Percentiles rank a stretch among this genome's conserved stretches.
Evolutionary conservation across 2,113 vertebrate genomes (phyloP).

Genomic region (Cephalopterus ornatus): DNA sequence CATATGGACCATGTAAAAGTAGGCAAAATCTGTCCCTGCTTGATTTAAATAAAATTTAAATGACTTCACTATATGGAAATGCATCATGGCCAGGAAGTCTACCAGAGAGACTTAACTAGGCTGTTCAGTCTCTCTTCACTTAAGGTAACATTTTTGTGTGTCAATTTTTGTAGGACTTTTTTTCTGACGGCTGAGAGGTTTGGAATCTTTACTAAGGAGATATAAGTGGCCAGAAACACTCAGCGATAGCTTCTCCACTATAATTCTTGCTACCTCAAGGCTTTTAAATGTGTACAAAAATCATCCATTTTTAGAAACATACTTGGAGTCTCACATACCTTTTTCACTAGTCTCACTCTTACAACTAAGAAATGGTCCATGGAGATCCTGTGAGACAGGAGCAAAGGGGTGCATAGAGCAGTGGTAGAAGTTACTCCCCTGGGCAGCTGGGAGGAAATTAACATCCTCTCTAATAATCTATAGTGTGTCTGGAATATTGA

Average conservation of each 20-base stretch:
- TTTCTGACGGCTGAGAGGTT: neutral
- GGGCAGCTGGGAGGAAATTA: neutral
- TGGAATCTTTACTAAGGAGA: neutral
- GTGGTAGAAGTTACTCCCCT: neutral
- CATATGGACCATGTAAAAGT: neutral
- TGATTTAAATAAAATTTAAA: neutral
- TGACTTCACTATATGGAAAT: neutral
- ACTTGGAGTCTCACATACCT: fast-evolving
- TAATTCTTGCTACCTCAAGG: neutral
- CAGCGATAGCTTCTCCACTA: neutral
- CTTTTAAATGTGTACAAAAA: neutral
- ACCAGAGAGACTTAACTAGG: neutral
- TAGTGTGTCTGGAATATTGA: neutral
- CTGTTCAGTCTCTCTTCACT: neutral
- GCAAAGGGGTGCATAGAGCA: neutral
- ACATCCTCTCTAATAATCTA: neutral
- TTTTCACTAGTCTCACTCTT: neutral
- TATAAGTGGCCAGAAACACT: neutral
- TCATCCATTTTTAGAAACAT: neutral
- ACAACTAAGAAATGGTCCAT: neutral
- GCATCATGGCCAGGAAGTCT: neutral
- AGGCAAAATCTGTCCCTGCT: neutral
- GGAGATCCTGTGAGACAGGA: neutral
- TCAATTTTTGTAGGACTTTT: neutral
- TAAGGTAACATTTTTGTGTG: neutral